phyloP scores from a whole-genome alignment of 1,140 invertebrate species.

The Paracyclopina nana region DNA sequence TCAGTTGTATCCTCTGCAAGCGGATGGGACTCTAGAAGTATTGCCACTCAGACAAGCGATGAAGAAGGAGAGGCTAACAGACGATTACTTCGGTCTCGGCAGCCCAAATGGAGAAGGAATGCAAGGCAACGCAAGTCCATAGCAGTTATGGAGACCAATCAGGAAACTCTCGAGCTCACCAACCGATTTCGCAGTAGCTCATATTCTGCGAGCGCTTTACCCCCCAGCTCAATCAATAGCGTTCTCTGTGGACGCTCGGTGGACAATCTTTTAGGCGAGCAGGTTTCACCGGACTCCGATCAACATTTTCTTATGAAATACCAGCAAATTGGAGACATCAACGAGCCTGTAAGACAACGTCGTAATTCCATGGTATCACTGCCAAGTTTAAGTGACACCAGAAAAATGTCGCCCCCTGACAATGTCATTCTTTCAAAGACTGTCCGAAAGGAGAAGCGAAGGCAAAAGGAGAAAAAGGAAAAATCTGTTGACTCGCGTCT shows the following conservation, averaged over 20 bases:
- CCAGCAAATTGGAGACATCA: no score
- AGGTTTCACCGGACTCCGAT: no score
- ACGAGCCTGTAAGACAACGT: no score
- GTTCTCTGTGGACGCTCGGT: not conserved
- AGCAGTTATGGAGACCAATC: constrained; percentile 14
- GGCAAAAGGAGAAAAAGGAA: constrained; percentile 2
- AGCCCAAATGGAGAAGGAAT: constrained; percentile 10
- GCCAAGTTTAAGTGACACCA: no score
- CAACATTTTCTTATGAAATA: no score
- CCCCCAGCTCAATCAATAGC: not conserved
- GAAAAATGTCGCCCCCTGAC: no score
- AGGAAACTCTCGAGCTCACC: not conserved
- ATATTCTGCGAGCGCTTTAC: no score
- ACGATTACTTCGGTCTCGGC: not conserved
- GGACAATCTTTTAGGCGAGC: not conserved
- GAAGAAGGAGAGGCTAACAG: constrained; percentile 4
- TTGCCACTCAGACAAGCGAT: constrained; percentile 16
- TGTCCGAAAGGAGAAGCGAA: constrained; percentile 14
- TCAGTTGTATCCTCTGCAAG: constrained; percentile 10
- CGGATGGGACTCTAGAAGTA: constrained; percentile 8
- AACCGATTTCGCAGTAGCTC: not conserved
- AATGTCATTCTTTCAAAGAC: constrained; percentile 16
- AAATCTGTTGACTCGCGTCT: no score
- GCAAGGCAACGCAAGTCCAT: constrained; percentile 17
- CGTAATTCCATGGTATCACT: no score